phyloP scores from a whole-genome alignment of 2,888 invertebrate species.

The Rhaphigaster nebulosa region DNA sequence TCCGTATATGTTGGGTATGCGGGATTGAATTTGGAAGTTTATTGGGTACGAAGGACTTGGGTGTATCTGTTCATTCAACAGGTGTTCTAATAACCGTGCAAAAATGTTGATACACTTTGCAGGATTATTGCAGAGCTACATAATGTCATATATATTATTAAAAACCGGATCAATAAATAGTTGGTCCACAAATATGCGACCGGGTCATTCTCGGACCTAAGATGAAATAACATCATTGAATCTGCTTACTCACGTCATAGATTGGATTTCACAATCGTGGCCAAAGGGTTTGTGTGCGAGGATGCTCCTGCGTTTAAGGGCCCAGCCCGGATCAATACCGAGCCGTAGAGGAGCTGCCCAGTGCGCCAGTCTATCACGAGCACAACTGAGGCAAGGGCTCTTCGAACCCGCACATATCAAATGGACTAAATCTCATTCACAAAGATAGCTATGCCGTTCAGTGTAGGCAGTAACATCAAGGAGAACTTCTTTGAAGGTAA shows the following conservation, averaged over 20 bases:
- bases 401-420: neutral
- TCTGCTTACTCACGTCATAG: neutral
- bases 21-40: neutral
- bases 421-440: conserved; percentile 43
- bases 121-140: neutral
- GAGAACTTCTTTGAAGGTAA: conserved; percentile 44
- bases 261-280: neutral
- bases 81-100: neutral
- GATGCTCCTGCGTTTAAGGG: neutral
- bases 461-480: neutral
- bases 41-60: neutral
- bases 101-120: neutral
- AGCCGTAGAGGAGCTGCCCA: neutral
- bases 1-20: too few relatives aligned
- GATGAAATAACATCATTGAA: neutral
- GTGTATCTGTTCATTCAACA: neutral
- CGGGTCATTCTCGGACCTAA: neutral
- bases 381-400: neutral
- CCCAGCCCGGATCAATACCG: conserved; percentile 28
- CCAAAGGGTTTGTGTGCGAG: neutral
- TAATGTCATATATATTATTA: neutral
- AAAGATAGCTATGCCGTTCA: conserved; percentile 47
- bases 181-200: neutral
- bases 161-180: too few relatives aligned
- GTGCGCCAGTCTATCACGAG: conserved; percentile 32